Base-by-base conservation (phyloP, 2,797 vertebrate genomes). In the Mus minutoides region DNA sequence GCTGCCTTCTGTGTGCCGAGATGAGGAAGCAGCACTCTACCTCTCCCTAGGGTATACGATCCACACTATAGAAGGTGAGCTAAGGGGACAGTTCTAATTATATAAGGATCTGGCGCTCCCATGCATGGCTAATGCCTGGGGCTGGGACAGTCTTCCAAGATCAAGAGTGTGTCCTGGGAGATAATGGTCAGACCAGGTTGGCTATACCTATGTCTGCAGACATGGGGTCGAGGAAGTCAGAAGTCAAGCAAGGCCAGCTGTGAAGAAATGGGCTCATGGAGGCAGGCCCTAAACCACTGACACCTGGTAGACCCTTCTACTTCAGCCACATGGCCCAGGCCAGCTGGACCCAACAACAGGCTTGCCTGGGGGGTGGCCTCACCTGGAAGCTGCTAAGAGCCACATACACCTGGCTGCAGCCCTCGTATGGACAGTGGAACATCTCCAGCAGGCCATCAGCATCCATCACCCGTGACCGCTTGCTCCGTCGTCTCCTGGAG, bases 321-420 rank as follows among this genome's bases (percentile, higher is more conserved):
- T 0, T 6, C 24, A 82, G 64, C 43, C 21, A 16, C 19, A 21
- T 52, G 37, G 60, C 31, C 31, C 64, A 85, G 56, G 73, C 2
- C 26, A 31, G 58, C 67, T n/a, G 1, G 46, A 40, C 64, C 40
- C 43, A 80, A 60, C 17, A 56, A 64, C 22, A 34, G 83, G 24
- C 34, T 31, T 34, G 40, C 34, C 43, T 29, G 26, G 82, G 71
- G 8, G 60, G 67, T 3, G 3, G 76, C 60, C 96, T 96, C 95
- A 99, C 99, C 99, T 99, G 99, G 96, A 99, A 99, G 98, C 99
- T 99, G 98, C 99, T 99, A 37, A 99, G 99, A 2, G 99, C 99
- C 29, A 99, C 99, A 0, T 99, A 99, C 88, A 99, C 99, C 95
- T 99, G 99, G 96, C 99, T 99, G 97, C 99, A 99, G 96, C 99